These are phyloP conservation scores for Bombus polaris DNA, from an alignment of 1,140 invertebrate genomes.

Conservation along the genomic window DNA sequence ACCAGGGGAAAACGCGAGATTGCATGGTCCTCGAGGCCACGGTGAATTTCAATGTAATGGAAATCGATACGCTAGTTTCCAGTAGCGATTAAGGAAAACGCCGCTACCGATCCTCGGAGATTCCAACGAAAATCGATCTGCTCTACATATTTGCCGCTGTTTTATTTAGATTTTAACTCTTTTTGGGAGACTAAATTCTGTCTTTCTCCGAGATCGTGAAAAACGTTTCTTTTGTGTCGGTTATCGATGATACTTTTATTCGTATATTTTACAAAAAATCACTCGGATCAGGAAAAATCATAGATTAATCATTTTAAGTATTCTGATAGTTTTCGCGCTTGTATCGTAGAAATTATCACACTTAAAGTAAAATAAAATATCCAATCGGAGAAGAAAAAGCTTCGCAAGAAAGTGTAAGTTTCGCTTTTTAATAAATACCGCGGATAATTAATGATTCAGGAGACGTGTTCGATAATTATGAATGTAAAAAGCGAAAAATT, in stretches of 20 bases:
- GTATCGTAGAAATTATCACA: too few relatives aligned
- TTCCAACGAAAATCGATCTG: background rate
- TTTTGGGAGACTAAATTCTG: too few relatives aligned
- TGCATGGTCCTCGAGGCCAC: constrained; percentile 16
- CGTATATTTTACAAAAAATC: background rate
- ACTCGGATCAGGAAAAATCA: too few relatives aligned
- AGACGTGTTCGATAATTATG: background rate
- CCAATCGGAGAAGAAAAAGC: background rate
- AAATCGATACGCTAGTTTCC: constrained; percentile 23
- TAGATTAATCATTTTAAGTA: too few relatives aligned
- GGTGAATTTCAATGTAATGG: constrained; percentile 31
- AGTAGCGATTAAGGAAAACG: background rate
- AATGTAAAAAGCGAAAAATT: background rate
- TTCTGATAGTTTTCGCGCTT: too few relatives aligned
- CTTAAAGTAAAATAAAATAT: background rate
- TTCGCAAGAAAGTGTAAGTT: background rate
- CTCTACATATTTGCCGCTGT: too few relatives aligned
- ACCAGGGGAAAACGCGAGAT: constrained; percentile 34
- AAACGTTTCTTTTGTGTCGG: too few relatives aligned
- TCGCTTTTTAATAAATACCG: background rate
- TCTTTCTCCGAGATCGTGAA: too few relatives aligned
- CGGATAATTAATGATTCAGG: background rate
- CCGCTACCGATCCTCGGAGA: background rate
- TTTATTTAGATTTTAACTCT: too few relatives aligned
- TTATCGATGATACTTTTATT: background rate